Evolutionary conservation across 1,140 invertebrate genomes (phyloP).

Genomic region (Bombus balteatus): DNA sequence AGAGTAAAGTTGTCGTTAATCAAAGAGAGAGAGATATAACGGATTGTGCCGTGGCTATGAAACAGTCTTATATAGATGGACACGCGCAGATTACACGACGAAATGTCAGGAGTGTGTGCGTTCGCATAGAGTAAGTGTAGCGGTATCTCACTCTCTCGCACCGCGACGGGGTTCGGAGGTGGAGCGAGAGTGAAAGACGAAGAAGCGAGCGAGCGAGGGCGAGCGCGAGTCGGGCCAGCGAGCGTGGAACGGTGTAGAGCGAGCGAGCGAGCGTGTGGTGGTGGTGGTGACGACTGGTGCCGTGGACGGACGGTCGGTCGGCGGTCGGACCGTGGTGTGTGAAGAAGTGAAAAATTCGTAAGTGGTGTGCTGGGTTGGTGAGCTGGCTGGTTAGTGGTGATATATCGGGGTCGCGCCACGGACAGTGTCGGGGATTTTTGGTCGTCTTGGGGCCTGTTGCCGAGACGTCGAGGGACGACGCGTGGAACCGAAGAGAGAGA

Average conservation of each 20-base stretch:
- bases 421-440: slow-evolving; percentile 65
- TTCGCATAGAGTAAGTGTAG: slow-evolving; percentile 40
- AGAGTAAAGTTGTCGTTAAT: neutral
- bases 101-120: slow-evolving; percentile 39
- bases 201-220: slow-evolving; percentile 57
- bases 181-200: slow-evolving; percentile 64
- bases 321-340: slow-evolving; percentile 68
- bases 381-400: slow-evolving; percentile 50
- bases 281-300: slow-evolving; percentile 73
- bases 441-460: slow-evolving; percentile 53
- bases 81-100: slow-evolving; percentile 39
- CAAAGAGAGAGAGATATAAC: slow-evolving; percentile 2
- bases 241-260: slow-evolving; percentile 63
- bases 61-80: slow-evolving; percentile 50
- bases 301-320: slow-evolving; percentile 72
- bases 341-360: slow-evolving; percentile 65
- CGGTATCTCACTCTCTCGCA: slow-evolving; percentile 48
- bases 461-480: slow-evolving; percentile 65
- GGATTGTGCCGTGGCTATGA: slow-evolving; percentile 35
- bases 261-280: slow-evolving; percentile 65
- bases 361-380: slow-evolving; percentile 60
- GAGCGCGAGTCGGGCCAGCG: slow-evolving; percentile 62
- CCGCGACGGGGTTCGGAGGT: slow-evolving; percentile 35
- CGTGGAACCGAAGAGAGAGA: slow-evolving; percentile 66
- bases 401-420: slow-evolving; percentile 73